These are phyloP conservation scores for Donacobius atricapilla DNA, from an alignment of 2,113 vertebrate genomes.

Conservation along the genomic window DNA sequence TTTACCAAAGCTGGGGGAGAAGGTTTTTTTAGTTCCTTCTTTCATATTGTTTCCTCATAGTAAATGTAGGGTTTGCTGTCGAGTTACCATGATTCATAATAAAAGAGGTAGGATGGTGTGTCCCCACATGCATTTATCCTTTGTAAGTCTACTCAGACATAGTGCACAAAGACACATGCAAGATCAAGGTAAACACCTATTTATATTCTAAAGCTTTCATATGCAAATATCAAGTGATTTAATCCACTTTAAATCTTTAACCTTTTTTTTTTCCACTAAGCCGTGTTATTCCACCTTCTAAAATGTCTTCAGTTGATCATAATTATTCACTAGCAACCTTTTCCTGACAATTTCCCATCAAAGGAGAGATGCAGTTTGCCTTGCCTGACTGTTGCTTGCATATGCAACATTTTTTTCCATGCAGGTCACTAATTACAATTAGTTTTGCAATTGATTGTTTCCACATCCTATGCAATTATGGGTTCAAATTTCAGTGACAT, in stretches of 20 bases:
- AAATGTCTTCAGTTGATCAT: neutral
- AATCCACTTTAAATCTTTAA: neutral
- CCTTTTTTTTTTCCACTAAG: neutral
- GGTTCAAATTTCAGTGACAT: neutral
- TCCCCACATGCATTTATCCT: neutral
- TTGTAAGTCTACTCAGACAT: neutral
- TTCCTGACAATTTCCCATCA: neutral
- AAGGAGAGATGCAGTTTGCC: neutral
- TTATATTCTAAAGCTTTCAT: neutral
- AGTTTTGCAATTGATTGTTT: neutral
- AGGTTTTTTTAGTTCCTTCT: neutral
- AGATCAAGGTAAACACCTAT: neutral
- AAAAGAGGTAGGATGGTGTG: fast-evolving
- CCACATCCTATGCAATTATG: neutral
- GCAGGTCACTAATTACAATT: neutral
- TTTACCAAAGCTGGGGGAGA: neutral
- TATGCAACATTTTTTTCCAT: neutral
- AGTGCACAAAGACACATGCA: neutral
- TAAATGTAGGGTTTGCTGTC: neutral
- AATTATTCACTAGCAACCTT: neutral
- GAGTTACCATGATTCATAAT: neutral
- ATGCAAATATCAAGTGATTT: neutral
- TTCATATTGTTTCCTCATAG: neutral
- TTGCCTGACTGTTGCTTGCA: neutral
- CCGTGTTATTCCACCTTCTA: neutral